Evolutionary conservation across 1,140 invertebrate species (phyloP).

Genomic region (Lucilia sericata): DNA sequence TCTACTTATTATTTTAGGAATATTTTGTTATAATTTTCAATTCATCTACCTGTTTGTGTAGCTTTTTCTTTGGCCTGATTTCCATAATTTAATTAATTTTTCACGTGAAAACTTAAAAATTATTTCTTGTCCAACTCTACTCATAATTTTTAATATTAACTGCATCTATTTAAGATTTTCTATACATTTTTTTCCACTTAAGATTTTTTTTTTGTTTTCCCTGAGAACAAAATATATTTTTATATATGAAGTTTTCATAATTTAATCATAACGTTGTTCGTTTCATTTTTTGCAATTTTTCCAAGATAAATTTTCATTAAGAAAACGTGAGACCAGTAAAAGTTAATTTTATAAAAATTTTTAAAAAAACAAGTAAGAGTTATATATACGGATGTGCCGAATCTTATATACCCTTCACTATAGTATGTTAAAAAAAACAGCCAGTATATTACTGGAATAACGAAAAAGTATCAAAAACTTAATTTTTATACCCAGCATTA

Average conservation of each 20-base stretch:
- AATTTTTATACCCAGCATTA: too few relatives aligned
- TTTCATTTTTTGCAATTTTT: too few relatives aligned
- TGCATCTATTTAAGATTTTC: not conserved
- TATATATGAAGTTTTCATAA: conserved; percentile 33
- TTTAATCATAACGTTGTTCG: not conserved
- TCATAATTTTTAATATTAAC: conserved; percentile 35
- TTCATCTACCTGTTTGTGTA: not conserved
- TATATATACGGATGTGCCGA: too few relatives aligned
- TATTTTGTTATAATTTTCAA: too few relatives aligned
- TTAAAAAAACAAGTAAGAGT: not conserved
- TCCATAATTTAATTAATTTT: conserved; percentile 39
- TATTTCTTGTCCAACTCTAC: conserved; percentile 29
- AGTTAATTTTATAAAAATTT: not conserved
- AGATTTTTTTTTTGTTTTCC: not conserved
- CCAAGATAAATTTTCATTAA: conserved; percentile 33
- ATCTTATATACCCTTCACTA: too few relatives aligned
- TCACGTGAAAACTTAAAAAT: conserved; percentile 14
- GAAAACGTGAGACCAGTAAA: conserved; percentile 27
- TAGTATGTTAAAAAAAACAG: too few relatives aligned
- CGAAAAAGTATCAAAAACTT: too few relatives aligned
- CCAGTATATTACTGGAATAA: too few relatives aligned
- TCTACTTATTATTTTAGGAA: too few relatives aligned
- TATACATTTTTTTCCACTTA: not conserved
- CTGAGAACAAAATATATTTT: not conserved
- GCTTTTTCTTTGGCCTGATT: not conserved